These are phyloP conservation scores for Procambarus virginalis DNA, from an alignment of 1,140 invertebrate species.

Conservation along the genomic window DNA sequence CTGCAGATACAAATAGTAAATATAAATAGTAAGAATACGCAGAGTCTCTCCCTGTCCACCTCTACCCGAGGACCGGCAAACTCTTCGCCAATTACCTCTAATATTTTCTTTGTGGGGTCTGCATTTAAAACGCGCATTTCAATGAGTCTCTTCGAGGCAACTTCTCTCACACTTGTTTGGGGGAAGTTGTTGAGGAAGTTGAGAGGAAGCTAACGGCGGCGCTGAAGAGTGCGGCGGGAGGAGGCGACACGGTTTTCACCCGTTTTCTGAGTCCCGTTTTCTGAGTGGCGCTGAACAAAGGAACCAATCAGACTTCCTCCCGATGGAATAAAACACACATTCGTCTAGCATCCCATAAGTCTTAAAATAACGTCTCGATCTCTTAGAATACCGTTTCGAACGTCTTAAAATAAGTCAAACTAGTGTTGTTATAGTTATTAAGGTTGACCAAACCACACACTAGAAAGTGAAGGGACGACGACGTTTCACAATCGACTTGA, in stretches of 20 bases:
- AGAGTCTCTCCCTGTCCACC: too few species aligned
- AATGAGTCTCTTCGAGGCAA: conserved; percentile 33
- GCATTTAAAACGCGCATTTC: conserved; percentile 48
- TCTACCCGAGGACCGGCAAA: neutral
- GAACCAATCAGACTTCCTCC: conserved; percentile 25
- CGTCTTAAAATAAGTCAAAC: too few species aligned
- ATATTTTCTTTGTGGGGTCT: conserved; percentile 50
- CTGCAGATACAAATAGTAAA: too few species aligned
- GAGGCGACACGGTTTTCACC: too few species aligned
- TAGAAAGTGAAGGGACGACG: too few species aligned
- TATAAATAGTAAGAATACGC: too few species aligned
- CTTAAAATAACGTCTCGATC: neutral
- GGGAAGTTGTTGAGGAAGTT: conserved; percentile 20
- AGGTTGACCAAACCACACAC: too few species aligned
- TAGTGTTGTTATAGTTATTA: too few species aligned
- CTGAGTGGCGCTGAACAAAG: conserved; percentile 32
- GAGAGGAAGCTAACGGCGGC: too few species aligned
- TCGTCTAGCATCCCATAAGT: conserved; percentile 17
- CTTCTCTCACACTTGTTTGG: conserved; percentile 36
- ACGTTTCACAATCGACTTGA: too few species aligned
- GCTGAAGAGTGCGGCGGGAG: too few species aligned
- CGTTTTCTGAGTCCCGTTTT: neutral
- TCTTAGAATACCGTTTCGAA: too few species aligned
- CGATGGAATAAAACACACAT: conserved; percentile 13
- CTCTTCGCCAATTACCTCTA: conserved; percentile 47